Base-by-base conservation (phyloP, 1,140 invertebrate species). In the Bombus vancouverensis region DNA sequence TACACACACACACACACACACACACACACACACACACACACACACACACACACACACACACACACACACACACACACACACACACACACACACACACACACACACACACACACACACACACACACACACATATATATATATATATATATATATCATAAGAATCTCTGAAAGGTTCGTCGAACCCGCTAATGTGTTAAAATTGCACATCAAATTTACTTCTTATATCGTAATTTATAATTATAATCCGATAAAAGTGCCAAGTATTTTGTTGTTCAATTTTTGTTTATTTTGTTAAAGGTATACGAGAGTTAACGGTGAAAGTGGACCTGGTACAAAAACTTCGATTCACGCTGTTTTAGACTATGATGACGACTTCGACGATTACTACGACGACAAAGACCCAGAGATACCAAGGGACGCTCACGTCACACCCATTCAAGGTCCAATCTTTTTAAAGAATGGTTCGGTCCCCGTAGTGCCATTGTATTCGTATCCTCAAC, bases 381-480 rank as follows among this genome's bases (percentile, higher is more conserved):
- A 97, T 82, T 95, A 95, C 57, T 96, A 96, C 85, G 96, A 96
- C 59, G 96, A 96, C 57, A 95, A 96, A 59, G 93, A 95, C 9
- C 89, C 89, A 25, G 92, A 93, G 44, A 80, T 94, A 85, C 90
- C 92, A 59, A 90, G 83, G 71, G 91, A 93, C 81, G 84, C 92
- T 18, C 95, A 95, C 1, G 97, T 98, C 44, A 98, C 97, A 39
- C 97, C 97, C 22, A 97, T 98, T 78, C 97, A 98, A 93, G 97
- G 97, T 34, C 97, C 97, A 6, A 97, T 98, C 93, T 96, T 96
- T 88, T 89, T 98, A 85, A 97, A 97, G 93, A 98, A 98, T 93
- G 97, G 97, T 84, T 96, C 96, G 42, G 97, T 98, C 39, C 97
- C 98, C 34, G 98, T 98, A 1, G 97, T 98, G 73, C 98, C 98